Percentiles rank a stretch among this genome's conserved stretches.
Conservation (phyloP, 2,797 vertebrate genomes). For the Anas bahamensis region DNA sequence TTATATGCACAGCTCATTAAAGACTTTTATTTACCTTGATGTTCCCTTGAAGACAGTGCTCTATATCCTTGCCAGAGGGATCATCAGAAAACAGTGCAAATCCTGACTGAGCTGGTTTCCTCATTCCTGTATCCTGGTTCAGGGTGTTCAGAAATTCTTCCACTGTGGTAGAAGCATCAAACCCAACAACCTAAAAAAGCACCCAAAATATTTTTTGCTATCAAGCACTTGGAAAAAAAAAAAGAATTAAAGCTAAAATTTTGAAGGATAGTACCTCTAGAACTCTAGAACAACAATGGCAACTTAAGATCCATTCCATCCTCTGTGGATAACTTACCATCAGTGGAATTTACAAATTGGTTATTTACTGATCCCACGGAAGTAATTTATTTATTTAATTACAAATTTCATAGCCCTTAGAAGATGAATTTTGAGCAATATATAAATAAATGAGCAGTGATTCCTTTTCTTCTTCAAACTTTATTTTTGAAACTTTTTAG, state of each 20-base stretch:
- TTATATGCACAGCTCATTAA: not conserved
- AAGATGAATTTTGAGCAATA: not conserved
- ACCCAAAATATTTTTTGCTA: not conserved
- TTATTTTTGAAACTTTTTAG: not conserved
- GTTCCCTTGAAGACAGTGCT: slow-evolving; percentile 92
- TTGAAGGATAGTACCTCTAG: not conserved
- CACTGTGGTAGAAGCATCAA: slow-evolving; percentile 96
- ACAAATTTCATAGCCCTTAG: not conserved
- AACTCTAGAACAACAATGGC: not conserved
- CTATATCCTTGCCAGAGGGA: slow-evolving; percentile 91
- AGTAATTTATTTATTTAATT: not conserved
- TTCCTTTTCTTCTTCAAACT: not conserved
- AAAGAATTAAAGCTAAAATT: not conserved
- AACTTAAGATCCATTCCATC: not conserved
- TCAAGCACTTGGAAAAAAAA: not conserved
- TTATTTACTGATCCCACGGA: not conserved
- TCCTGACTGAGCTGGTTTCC: slow-evolving; percentile 90
- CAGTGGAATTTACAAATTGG: not conserved
- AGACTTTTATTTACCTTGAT: slow-evolving; percentile 87
- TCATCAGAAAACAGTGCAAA: slow-evolving; percentile 96
- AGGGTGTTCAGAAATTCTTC: slow-evolving; percentile 96
- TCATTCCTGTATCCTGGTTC: slow-evolving; percentile 93
- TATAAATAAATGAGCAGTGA: not conserved
- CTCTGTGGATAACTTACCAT: not conserved
- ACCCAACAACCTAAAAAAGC: slow-evolving; percentile 91